A percentile compares a stretch with the other conserved stretches of the same genome.
These are phyloP conservation scores for Tokudaia muenninki DNA, from an alignment of 2,797 vertebrate species.

Conservation along the genomic window DNA sequence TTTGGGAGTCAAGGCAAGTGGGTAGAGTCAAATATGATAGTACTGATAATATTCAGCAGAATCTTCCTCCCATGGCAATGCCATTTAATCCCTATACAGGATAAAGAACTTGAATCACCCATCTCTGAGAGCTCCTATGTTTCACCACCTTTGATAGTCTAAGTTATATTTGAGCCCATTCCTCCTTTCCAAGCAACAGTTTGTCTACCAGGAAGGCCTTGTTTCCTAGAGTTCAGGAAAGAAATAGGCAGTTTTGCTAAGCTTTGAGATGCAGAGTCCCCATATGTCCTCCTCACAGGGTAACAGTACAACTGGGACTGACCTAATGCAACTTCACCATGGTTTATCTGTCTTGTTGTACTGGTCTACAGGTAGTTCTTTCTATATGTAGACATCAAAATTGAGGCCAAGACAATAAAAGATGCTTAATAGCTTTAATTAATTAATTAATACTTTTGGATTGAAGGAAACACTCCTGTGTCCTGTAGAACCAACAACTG, in stretches of 20 bases:
- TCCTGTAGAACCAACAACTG: background rate
- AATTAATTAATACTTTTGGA: background rate
- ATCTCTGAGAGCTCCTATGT: background rate
- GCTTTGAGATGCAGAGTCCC: background rate
- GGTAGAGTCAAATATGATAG: background rate
- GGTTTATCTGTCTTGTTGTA: background rate
- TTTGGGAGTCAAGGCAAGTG: background rate
- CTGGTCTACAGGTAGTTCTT: background rate
- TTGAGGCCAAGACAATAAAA: background rate
- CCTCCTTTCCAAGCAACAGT: background rate
- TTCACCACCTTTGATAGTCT: background rate
- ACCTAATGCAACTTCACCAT: background rate
- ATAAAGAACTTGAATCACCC: background rate
- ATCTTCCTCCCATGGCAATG: background rate
- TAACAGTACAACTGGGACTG: background rate
- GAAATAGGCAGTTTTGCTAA: background rate
- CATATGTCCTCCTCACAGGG: fast-evolving
- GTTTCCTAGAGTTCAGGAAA: background rate
- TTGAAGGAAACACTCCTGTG: background rate
- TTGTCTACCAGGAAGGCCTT: background rate
- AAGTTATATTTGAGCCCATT: background rate
- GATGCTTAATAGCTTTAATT: background rate
- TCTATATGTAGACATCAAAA: slow-evolving; percentile 24
- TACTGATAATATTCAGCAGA: background rate
- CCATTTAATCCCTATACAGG: background rate